Percentiles rank a stretch among this genome's conserved stretches.
Conservation (phyloP, 2,888 invertebrate species). For the Philopedon plagiatum region DNA sequence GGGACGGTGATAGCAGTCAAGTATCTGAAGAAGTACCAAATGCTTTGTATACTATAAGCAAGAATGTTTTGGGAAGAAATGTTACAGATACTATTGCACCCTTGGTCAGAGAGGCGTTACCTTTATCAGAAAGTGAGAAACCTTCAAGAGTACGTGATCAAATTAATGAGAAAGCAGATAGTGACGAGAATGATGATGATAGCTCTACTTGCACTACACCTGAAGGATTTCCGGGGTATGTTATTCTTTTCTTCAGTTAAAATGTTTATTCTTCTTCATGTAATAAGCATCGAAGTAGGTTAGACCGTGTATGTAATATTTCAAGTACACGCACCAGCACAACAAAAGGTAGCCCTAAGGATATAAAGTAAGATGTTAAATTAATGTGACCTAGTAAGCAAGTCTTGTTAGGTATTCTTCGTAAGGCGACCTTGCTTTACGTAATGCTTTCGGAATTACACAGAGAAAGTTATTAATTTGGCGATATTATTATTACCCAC, state of each 20-base stretch:
- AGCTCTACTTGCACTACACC: constrained; percentile 90
- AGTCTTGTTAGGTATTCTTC: constrained; percentile 34
- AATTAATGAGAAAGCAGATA: constrained; percentile 58
- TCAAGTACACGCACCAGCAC: not conserved
- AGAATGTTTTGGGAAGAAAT: constrained; percentile 83
- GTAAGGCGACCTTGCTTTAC: constrained; percentile 47
- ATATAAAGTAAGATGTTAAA: constrained; percentile 18
- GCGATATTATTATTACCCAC: constrained; percentile 5
- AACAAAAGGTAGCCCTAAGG: constrained; percentile 29
- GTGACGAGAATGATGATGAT: constrained; percentile 69
- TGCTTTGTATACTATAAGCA: constrained; percentile 85
- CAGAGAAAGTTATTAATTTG: constrained; percentile 46
- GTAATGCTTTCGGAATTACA: constrained; percentile 43
- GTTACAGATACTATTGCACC: constrained; percentile 87
- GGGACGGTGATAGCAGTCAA: constrained; percentile 66
- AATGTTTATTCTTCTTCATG: not conserved
- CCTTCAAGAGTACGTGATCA: constrained; percentile 38
- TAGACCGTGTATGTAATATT: not conserved
- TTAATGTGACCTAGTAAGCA: constrained; percentile 42
- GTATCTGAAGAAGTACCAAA: constrained; percentile 76
- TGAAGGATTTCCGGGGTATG: constrained; percentile 79
- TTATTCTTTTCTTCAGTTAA: not conserved
- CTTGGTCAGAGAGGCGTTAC: constrained; percentile 72
- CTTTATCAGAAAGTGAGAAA: constrained; percentile 54
- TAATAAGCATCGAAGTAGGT: not conserved